phyloP scores from a whole-genome alignment of 2,888 invertebrate species.

The Perizoma flavofasciatum region DNA sequence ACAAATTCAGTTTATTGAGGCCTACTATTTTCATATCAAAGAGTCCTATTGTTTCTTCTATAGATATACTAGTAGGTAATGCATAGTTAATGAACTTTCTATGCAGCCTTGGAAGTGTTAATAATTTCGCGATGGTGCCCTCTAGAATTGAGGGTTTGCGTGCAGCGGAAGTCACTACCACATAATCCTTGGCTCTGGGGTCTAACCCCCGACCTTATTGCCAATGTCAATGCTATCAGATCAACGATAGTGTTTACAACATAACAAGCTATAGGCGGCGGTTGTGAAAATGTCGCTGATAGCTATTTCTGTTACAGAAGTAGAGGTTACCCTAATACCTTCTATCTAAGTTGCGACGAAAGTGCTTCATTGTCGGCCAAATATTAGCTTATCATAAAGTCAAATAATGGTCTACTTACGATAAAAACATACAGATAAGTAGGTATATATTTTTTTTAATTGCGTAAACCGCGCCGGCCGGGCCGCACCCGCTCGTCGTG shows the following conservation, averaged over 20 bases:
- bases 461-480: no score
- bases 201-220: conserved; percentile 51
- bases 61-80: no score
- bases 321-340: no score
- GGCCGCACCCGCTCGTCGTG: no score
- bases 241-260: conserved; percentile 30
- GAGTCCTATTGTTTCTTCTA: no score
- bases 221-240: conserved; percentile 69
- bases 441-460: no score
- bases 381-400: no score
- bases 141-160: conserved; percentile 67
- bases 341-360: conserved; percentile 2
- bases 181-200: conserved; percentile 23
- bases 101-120: conserved; percentile 32
- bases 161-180: conserved; percentile 43
- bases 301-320: conserved; percentile 9
- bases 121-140: conserved; percentile 44
- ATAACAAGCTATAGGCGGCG: conserved; percentile 39
- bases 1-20: no score
- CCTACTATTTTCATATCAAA: no score
- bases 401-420: no score
- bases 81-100: no score
- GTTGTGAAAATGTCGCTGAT: conserved; percentile 3
- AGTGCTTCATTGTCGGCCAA: background rate
- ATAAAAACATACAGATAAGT: no score